Base-by-base conservation (phyloP, 2,888 invertebrate genomes). In the Sesia bembeciformis region DNA sequence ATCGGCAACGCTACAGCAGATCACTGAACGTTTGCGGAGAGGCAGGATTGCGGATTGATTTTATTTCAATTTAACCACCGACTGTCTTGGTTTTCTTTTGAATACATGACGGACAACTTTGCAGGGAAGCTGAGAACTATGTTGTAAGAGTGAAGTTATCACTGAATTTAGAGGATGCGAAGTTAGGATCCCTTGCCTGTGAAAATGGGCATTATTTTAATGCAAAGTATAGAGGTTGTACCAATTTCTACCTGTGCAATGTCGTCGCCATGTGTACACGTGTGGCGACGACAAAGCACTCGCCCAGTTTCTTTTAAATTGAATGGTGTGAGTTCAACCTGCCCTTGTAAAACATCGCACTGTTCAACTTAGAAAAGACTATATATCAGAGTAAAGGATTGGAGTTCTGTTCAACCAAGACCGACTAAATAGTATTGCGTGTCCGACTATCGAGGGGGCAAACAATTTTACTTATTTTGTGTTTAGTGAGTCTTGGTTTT, bases 181-280 rank as follows among this genome's bases (percentile, higher is more conserved):
- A 81, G 86, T 84, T 86, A 83, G 87, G 85, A 87, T 87, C 87
- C 89, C 88, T 89, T 90, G 89, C 90, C 90, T 90, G 91, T 91
- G 93, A 93, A 93, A 94, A 94, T 93, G 93, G 93, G 93, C 94
- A 94, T 95, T 94, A 94, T 92, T 95, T 95, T 94, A 93, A 93
- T 95, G 95, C 95, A 95, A 95, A 95, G 95, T 95, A 94, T 94
- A 94, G 94, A 94, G 93, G 94, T 94, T 94, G 94, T 94, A 93
- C 89, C 84, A 81, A 76, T 87, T 84, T 83, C 77, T 87, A 85
- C 75, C 74, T 74, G 87, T 87, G 74, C 81, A 83, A 84, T 70
- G 75, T 81, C 82, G 81, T 81, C 86, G 81, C 81, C 85, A 84
- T 78, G 74, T 67, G 69, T 77, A 76, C 75, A 69, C 72, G 66